Evolutionary conservation across 2,888 invertebrate species (phyloP).

Genomic region (Gastracanthus pulcherrimus): DNA sequence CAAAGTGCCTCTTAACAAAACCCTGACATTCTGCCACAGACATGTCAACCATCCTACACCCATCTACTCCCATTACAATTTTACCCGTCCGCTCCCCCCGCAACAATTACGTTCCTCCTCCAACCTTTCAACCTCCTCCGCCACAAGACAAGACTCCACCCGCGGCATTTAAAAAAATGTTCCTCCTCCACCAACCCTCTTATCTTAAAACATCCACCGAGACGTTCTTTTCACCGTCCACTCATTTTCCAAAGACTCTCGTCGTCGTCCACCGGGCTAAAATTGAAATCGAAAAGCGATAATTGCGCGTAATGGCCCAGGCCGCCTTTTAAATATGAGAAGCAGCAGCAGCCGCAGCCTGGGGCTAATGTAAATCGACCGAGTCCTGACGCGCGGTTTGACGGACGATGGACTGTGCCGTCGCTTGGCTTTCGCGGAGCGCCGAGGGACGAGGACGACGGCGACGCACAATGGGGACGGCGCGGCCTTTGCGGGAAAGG

Average conservation of each 20-base stretch:
- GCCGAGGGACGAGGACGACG: constrained; percentile 62
- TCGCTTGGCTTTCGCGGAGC: constrained; percentile 47
- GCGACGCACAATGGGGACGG: constrained; percentile 65
- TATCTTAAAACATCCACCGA: not conserved
- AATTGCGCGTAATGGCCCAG: constrained; percentile 72
- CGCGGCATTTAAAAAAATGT: not conserved
- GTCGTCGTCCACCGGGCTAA: constrained; percentile 66
- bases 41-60: too few relatives aligned
- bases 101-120: not conserved
- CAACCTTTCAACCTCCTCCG: not conserved
- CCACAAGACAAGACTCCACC: not conserved
- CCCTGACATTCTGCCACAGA: too few relatives aligned
- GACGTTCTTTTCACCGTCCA: not conserved
- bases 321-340: constrained; percentile 66
- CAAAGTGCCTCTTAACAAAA: too few relatives aligned
- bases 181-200: not conserved
- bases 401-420: constrained; percentile 48
- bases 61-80: not conserved
- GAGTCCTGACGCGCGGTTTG: constrained; percentile 53
- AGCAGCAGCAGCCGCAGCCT: constrained; percentile 59
- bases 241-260: not conserved
- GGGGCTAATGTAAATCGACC: constrained; percentile 73
- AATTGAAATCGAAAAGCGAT: constrained; percentile 73
- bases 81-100: not conserved
- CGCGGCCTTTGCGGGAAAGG: constrained; percentile 68